Evolutionary conservation across 2,113 vertebrate species (phyloP).

Genomic region (Numenius arquata): DNA sequence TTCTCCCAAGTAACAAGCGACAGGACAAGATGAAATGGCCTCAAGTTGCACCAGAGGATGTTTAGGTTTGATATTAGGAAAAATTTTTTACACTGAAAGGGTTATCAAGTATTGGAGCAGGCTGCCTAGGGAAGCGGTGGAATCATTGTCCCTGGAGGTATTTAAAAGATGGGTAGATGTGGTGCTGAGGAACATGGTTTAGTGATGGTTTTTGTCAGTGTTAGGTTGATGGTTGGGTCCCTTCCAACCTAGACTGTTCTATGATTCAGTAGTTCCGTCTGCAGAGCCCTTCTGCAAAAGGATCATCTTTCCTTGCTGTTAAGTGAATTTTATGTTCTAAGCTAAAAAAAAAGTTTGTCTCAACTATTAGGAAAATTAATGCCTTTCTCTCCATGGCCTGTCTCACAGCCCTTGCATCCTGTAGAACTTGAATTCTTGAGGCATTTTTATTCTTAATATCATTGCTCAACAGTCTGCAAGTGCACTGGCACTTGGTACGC

Average conservation of each 20-base stretch:
- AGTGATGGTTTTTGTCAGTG: neutral
- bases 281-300: neutral
- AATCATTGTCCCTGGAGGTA: neutral
- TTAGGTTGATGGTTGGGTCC: neutral
- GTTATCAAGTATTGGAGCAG: neutral
- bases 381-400: neutral
- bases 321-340: neutral
- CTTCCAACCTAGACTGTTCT: neutral
- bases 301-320: neutral
- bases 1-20: neutral
- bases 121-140: neutral
- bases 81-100: neutral
- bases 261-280: neutral
- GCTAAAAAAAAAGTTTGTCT: neutral
- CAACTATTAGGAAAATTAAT: neutral
- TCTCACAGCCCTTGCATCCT: neutral
- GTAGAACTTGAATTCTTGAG: neutral
- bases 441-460: neutral
- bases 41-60: neutral
- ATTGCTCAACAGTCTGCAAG: neutral
- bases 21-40: neutral
- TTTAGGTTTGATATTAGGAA: neutral
- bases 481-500: neutral
- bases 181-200: neutral
- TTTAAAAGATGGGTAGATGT: neutral